Base-by-base conservation (phyloP, 2,888 invertebrate genomes). In the Trimorus sp. region DNA sequence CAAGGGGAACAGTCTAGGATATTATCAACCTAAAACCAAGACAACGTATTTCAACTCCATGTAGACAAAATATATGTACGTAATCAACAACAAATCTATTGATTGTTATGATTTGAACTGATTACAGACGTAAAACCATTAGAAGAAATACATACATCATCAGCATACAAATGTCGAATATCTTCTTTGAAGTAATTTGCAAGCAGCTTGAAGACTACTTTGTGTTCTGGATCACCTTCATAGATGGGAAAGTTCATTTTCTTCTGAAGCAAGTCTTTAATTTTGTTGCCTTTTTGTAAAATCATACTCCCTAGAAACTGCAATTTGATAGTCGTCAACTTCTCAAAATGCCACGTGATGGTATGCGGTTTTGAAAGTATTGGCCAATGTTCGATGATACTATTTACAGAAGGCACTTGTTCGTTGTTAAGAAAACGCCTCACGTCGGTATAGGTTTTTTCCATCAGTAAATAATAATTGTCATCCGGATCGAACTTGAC, bases 311-410 rank as follows among this genome's bases (percentile, higher is more conserved):
- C 37, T 11, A 66, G 42, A 40, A 7, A 7, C 16, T 54, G 53
- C 40, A 66, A 26, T 1, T 66, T 38, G n/a, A 66, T 42, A 12
- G 14, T 65, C 8, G 53, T 66, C 8, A 66, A n/a, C 8, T 66
- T 66, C 26, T 66, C 16, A 16, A 54, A 66, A 54, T 66, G 66
- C 66, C 66, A 66, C 7, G 53, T 12, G 14, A 63, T 54, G 2
- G 11, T 15, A 42, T 53, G 42, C 26, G 54, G 42, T 66, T 15
- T 54, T 5, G n/a, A 14, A n/a, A 66, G n/a, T 15, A 54, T 54
- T 15, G 66, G 66, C 66, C 66, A 66, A 0, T 66, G 11, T 54
- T 53, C 2, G 16, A 40, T 1, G 42, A 66, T 42, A 0, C 54
- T 26, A 8, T 40, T 26, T n/a, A 66, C n/a, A 11, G 66, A 38